Evolutionary conservation across 2,888 invertebrate genomes (phyloP), one percentile per base, ranked within the genome.

Genomic region (Rhopalosiphum nymphaeae): DNA sequence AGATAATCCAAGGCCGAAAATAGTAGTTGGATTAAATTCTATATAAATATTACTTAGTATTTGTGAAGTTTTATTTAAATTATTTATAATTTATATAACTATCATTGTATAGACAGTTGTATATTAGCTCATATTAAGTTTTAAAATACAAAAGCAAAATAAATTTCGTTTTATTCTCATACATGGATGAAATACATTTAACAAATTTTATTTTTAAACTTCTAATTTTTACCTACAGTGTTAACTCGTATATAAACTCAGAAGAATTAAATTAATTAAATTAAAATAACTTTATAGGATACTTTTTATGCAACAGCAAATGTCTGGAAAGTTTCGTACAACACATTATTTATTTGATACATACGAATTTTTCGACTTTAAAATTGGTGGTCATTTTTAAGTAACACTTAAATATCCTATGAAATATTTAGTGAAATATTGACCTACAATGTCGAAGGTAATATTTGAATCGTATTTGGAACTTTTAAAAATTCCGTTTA

Each of bases 391-490:
- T 89, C 29, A 44, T 61, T 44, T 89, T 53, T 44, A 29, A 29
- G 13, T 16, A 61, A 61, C 44, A 57, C 44, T 57, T 11, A 57
- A 57, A 57, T 61, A n/a, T 61, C 21, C 29, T 53, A 78, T 91
- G 16, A 91, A 78, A 91, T 91, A 91, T 56, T 84, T 42, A 91
- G 16, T 21, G 53, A 84, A 53, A 42, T 56, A 53, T 91, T 84
- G 78, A 91, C 29, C n/a, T 10, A 3, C 21, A 26, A 10, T 13
- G 0, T 78, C 36, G 13, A 78, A 78, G 9, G 78, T 36, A 78
- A 78, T 78, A 36, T 36, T 9, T 78, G 36, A 36, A 78, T 78
- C 78, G 21, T 78, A 36, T 21, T 78, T 36, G 9, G 2, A 36
- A 78, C 36, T 78, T 78, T 78, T 78, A 36, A 78, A 78, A 36